phyloP scores from a whole-genome alignment of 1,140 invertebrate species.

The Aplysia californica region DNA sequence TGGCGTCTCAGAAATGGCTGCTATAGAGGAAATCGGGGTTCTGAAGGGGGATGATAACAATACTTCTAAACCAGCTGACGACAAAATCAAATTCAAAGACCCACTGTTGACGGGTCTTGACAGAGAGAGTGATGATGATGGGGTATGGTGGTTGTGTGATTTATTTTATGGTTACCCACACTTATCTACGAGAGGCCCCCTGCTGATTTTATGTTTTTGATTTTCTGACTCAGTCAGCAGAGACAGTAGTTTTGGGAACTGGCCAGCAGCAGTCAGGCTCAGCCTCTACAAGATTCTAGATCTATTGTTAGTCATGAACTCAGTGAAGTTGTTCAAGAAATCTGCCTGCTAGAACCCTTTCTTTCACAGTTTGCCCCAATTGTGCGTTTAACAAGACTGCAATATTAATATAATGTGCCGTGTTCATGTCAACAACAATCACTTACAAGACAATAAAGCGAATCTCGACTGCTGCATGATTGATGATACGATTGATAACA shows the following conservation, averaged over 20 bases:
- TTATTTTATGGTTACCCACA: too few relatives aligned
- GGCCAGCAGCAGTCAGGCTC: not conserved
- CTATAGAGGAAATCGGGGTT: slow-evolving; percentile 33
- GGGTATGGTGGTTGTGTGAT: slow-evolving; percentile 33
- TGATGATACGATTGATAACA: too few relatives aligned
- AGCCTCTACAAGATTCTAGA: not conserved
- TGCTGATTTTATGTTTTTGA: too few relatives aligned
- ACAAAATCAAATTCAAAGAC: slow-evolving; percentile 54
- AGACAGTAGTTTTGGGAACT: not conserved
- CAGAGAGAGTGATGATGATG: slow-evolving; percentile 55
- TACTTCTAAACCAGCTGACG: slow-evolving; percentile 37
- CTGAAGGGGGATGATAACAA: slow-evolving; percentile 34
- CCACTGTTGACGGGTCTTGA: slow-evolving; percentile 56
- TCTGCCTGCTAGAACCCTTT: too few relatives aligned
- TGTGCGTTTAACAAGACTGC: too few relatives aligned
- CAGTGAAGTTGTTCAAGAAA: too few relatives aligned
- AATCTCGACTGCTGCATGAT: too few relatives aligned
- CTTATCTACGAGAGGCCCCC: too few relatives aligned
- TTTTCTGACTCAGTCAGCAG: not conserved
- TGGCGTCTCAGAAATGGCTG: slow-evolving; percentile 45
- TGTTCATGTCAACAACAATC: too few relatives aligned
- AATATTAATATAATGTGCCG: too few relatives aligned
- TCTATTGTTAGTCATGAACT: not conserved
- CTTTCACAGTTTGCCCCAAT: too few relatives aligned
- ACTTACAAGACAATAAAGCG: too few relatives aligned